These are phyloP conservation scores for Matsumurasca onukii DNA, from an alignment of 1,140 invertebrate species.

Conservation along the genomic window DNA sequence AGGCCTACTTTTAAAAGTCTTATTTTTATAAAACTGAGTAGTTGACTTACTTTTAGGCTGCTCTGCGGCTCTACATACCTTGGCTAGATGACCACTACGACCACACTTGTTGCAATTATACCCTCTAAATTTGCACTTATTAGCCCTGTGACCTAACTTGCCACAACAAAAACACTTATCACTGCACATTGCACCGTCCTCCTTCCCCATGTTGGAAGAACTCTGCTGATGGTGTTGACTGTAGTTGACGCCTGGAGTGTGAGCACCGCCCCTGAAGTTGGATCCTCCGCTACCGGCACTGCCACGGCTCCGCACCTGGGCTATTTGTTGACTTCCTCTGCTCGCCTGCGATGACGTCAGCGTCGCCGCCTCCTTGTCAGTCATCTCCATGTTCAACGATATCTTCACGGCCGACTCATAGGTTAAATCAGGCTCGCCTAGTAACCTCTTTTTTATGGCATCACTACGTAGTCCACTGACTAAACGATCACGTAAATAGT, in stretches of 20 bases:
- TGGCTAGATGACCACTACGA: background rate
- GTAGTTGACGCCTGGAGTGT: background rate
- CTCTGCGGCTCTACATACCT: background rate
- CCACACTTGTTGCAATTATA: constrained; percentile 24
- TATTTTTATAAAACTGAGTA: too few species aligned
- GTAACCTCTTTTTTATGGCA: background rate
- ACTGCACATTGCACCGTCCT: background rate
- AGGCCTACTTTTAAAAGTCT: background rate
- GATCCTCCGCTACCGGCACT: background rate
- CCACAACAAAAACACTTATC: background rate
- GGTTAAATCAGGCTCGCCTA: background rate
- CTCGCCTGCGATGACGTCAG: too few species aligned
- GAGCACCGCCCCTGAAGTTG: background rate
- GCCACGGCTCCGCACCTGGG: too few species aligned
- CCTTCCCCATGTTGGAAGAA: background rate
- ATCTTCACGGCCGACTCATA: background rate
- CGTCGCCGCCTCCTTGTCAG: background rate
- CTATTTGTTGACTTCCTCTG: background rate
- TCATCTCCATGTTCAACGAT: background rate
- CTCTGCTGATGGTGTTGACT: constrained; percentile 12
- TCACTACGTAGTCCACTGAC: background rate
- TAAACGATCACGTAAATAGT: background rate
- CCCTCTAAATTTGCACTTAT: too few species aligned
- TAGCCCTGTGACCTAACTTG: background rate
- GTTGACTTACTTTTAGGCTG: background rate